Percentiles rank a stretch among this genome's conserved stretches.
Evolutionary conservation across 2,888 invertebrate species (phyloP).

Genomic region (Spodoptera picta): DNA sequence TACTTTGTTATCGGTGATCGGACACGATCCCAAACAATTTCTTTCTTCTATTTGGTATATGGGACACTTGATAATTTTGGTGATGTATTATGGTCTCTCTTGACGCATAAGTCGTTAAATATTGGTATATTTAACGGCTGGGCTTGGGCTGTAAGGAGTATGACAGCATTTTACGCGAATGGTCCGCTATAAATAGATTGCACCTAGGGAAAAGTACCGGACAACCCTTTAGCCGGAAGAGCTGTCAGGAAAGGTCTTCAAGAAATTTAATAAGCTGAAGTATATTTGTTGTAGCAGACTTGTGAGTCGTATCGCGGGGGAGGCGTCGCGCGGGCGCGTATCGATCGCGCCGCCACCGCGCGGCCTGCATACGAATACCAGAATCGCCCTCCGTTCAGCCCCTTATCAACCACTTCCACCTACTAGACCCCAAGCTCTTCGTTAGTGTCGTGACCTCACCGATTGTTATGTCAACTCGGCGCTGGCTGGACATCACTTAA

Average conservation of each 20-base stretch:
- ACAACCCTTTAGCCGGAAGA: constrained; percentile 5
- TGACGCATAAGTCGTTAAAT: too few relatives aligned
- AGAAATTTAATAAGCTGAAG: constrained; percentile 74
- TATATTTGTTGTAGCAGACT: constrained; percentile 77
- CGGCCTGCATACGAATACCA: constrained; percentile 87
- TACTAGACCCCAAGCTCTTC: constrained; percentile 77
- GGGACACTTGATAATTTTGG: too few relatives aligned
- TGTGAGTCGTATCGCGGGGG: constrained; percentile 74
- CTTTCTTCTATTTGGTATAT: not conserved
- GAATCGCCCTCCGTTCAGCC: constrained; percentile 81
- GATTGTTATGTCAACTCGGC: constrained; percentile 71
- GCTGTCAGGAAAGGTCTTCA: constrained; percentile 43
- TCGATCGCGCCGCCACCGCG: constrained; percentile 83
- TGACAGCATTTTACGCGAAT: constrained; percentile 5
- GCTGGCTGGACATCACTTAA: constrained; percentile 36
- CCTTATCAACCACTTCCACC: constrained; percentile 82
- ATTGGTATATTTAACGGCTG: too few relatives aligned
- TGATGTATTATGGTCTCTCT: too few relatives aligned
- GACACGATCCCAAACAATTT: constrained; percentile 15
- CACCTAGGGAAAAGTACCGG: not conserved
- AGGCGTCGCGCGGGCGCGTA: constrained; percentile 87
- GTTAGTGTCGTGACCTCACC: constrained; percentile 77
- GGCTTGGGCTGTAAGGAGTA: constrained; percentile 6
- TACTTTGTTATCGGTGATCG: constrained; percentile 23
- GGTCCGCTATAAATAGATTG: constrained; percentile 7